phyloP scores from a whole-genome alignment of 2,888 invertebrate genomes.

The Heliothis peltigera region DNA sequence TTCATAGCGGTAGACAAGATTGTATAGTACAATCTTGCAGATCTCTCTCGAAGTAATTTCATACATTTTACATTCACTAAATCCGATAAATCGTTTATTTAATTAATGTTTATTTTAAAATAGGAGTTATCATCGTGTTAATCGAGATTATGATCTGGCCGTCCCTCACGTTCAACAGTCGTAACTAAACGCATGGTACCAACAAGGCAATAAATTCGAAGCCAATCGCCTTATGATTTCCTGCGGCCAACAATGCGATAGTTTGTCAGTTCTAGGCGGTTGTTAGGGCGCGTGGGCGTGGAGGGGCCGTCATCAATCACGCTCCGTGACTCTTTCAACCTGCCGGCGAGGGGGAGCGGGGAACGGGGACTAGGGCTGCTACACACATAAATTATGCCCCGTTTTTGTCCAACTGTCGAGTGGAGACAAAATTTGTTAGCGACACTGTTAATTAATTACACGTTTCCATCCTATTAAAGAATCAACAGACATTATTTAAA shows the following conservation, averaged over 20 bases:
- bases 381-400: constrained; percentile 83
- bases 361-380: constrained; percentile 73
- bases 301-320: constrained; percentile 86
- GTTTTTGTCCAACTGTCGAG: constrained; percentile 83
- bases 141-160: constrained; percentile 63
- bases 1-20: constrained; percentile 64
- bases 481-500: constrained; percentile 64
- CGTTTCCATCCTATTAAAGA: constrained; percentile 68
- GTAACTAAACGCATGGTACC: constrained; percentile 64
- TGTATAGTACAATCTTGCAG: constrained; percentile 1
- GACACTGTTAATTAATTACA: constrained; percentile 85
- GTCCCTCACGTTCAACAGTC: constrained; percentile 63
- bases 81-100: constrained; percentile 34
- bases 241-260: constrained; percentile 79
- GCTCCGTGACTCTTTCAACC: constrained; percentile 88
- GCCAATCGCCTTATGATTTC: constrained; percentile 81
- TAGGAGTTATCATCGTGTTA: constrained; percentile 62
- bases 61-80: constrained; percentile 29
- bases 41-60: constrained; percentile 13
- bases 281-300: constrained; percentile 83
- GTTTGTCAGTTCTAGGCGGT: constrained; percentile 86
- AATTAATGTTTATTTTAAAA: constrained; percentile 52
- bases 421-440: constrained; percentile 85
- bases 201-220: constrained; percentile 77
- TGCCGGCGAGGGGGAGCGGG: constrained; percentile 74